Percentiles rank a stretch among this genome's conserved stretches.
Conservation (phyloP, 2,113 vertebrate species). For the Ceyx melanurus region DNA sequence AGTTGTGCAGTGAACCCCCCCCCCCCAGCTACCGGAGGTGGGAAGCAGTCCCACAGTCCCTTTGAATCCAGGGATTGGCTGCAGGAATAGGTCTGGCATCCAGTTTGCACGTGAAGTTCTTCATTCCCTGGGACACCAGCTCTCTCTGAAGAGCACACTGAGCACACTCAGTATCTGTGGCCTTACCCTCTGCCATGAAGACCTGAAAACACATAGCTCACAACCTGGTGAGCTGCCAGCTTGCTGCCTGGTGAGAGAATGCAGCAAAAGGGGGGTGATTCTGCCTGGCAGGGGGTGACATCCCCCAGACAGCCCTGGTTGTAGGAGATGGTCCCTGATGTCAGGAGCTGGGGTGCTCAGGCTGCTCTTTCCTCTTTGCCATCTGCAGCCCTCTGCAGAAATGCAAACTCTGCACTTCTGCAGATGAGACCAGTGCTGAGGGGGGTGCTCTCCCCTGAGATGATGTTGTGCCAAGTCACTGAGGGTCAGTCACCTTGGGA, state of each 20-base stretch:
- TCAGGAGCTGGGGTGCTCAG: background rate
- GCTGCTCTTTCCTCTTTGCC: background rate
- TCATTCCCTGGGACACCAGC: background rate
- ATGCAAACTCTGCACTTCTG: background rate
- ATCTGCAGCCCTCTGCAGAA: background rate
- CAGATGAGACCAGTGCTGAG: background rate
- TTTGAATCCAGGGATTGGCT: background rate
- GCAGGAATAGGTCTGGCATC: background rate
- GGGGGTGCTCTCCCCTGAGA: background rate
- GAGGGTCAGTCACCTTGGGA: background rate
- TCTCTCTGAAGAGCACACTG: background rate
- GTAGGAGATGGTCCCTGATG: background rate
- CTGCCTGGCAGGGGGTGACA: background rate
- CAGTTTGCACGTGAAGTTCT: background rate
- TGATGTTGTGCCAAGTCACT: background rate
- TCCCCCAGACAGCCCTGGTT: background rate
- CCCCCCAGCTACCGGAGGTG: background rate
- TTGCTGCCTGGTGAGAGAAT: background rate
- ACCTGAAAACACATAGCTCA: background rate
- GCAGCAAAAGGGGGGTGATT: rapidly evolving
- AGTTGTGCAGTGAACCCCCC: background rate
- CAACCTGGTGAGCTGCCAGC: background rate
- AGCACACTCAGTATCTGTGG: background rate
- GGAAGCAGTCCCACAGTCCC: background rate
- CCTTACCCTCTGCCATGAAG: background rate